Evolutionary conservation across 2,797 vertebrate species (phyloP).

Genomic region (Tangara arthus): DNA sequence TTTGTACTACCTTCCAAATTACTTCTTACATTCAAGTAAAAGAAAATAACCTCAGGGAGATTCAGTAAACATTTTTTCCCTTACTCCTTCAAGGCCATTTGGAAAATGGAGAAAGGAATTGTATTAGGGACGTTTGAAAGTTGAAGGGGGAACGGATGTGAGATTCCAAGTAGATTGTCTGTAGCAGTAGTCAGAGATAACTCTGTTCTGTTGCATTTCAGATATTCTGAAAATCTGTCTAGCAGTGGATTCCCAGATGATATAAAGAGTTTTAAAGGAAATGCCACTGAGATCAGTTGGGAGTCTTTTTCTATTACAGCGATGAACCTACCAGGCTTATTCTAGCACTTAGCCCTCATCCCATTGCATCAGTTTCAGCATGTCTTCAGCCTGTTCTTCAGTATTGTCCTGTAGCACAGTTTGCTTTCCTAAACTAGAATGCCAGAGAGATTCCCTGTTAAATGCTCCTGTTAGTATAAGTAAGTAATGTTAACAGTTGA

Average conservation of each 20-base stretch:
- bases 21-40: neutral
- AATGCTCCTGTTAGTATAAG: neutral
- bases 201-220: neutral
- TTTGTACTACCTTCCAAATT: neutral
- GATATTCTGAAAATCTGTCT: neutral
- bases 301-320: neutral
- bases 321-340: neutral
- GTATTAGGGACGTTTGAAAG: neutral
- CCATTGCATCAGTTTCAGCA: neutral
- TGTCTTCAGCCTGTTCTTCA: neutral
- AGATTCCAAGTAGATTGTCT: neutral
- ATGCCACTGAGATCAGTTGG: neutral
- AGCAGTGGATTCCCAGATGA: neutral
- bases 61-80: fast-evolving
- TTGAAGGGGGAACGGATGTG: neutral
- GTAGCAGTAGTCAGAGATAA: neutral
- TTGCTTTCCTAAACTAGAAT: neutral
- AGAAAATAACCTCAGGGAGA: neutral
- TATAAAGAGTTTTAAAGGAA: neutral
- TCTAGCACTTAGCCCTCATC: neutral
- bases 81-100: neutral
- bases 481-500: neutral
- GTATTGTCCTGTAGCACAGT: neutral
- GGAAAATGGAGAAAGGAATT: neutral
- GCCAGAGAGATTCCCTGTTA: neutral